phyloP scores from a whole-genome alignment of 2,113 vertebrate species.

The Prunella himalayana region DNA sequence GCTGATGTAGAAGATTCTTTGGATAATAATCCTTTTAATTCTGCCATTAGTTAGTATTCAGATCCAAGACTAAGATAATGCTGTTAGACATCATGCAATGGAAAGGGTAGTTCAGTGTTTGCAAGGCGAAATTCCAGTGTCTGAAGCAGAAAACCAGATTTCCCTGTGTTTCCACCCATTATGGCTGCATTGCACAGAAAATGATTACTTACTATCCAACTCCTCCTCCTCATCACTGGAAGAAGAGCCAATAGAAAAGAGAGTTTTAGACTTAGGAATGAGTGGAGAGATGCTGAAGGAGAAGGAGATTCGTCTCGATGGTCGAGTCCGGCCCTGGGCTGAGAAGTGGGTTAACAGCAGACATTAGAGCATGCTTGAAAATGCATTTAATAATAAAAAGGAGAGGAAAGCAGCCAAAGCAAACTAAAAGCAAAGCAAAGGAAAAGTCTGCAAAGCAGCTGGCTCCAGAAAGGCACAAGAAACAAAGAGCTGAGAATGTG shows the following conservation, averaged over 20 bases:
- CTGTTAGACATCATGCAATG: neutral
- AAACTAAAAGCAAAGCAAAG: neutral
- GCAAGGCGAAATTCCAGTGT: neutral
- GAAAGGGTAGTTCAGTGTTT: neutral
- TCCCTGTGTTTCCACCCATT: neutral
- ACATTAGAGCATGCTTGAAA: conserved; percentile 66
- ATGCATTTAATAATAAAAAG: conserved; percentile 39
- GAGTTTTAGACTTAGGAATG: conserved; percentile 88
- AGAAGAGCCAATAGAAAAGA: conserved; percentile 85
- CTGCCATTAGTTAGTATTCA: neutral
- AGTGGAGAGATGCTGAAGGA: conserved; percentile 90
- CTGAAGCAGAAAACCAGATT: neutral
- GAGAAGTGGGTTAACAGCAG: conserved; percentile 74
- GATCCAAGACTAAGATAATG: neutral
- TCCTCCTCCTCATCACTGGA: conserved; percentile 91
- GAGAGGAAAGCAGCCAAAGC: neutral
- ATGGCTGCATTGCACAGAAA: conserved; percentile 1
- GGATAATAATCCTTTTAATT: neutral
- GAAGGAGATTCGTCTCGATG: conserved; percentile 86
- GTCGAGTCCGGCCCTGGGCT: conserved; percentile 77
- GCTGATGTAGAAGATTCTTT: neutral
- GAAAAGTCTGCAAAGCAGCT: neutral
- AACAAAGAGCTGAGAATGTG: neutral
- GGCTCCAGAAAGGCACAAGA: neutral
- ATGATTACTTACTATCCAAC: conserved; percentile 84